Evolutionary conservation across 2,113 vertebrate genomes (phyloP).

Genomic region (Setophaga kirtlandii): DNA sequence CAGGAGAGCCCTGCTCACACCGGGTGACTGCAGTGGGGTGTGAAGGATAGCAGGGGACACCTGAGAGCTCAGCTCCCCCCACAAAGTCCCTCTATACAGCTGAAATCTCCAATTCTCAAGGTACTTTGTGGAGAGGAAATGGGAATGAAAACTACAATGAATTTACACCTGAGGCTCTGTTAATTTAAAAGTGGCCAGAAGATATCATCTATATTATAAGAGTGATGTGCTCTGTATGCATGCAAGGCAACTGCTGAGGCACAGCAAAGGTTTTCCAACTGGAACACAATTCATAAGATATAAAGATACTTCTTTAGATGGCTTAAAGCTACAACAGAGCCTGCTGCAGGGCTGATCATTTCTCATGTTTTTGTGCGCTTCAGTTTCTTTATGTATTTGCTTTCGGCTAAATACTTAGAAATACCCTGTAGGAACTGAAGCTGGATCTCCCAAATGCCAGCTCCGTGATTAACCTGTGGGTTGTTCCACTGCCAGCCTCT

Average conservation of each 20-base stretch:
- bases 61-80: background rate
- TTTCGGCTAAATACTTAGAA: background rate
- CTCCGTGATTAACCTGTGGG: background rate
- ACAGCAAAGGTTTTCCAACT: background rate
- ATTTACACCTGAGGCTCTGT: background rate
- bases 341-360: background rate
- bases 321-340: constrained; percentile 1
- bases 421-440: background rate
- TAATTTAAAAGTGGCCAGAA: background rate
- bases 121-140: background rate
- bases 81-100: background rate
- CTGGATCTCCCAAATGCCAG: background rate
- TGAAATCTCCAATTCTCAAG: background rate
- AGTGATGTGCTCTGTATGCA: background rate
- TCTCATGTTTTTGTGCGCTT: background rate
- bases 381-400: background rate
- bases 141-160: background rate
- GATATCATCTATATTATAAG: background rate
- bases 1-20: background rate
- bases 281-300: background rate
- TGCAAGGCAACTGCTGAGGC: background rate
- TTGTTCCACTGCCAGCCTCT: background rate
- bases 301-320: background rate
- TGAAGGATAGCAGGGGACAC: background rate
- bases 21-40: fast-evolving